phyloP scores from a whole-genome alignment of 2,797 vertebrate genomes.

The Craterocephalus amniculus region DNA sequence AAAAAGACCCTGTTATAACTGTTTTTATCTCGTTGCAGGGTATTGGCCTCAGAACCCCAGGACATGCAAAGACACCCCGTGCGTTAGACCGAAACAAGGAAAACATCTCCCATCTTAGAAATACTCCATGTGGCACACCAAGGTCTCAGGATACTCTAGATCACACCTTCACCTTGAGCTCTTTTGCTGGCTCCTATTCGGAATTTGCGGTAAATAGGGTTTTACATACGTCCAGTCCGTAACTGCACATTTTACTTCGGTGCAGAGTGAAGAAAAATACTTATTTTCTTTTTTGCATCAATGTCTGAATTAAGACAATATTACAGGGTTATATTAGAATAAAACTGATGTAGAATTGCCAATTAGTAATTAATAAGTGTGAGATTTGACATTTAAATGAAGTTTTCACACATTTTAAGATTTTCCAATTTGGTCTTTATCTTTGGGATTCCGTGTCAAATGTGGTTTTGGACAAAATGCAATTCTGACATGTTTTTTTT shows the following conservation, averaged over 20 bases:
- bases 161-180: conserved; percentile 88
- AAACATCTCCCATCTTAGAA: conserved; percentile 85
- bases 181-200: conserved; percentile 93
- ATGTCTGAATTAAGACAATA: neutral
- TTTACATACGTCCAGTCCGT: conserved; percentile 34
- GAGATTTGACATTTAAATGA: neutral
- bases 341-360: neutral
- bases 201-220: conserved; percentile 93
- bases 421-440: neutral
- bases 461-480: neutral
- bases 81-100: conserved; percentile 90
- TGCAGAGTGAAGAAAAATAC: neutral
- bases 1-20: conserved; percentile 15
- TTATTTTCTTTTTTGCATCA: neutral
- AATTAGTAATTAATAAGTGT: no score
- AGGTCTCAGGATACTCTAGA: conserved; percentile 84
- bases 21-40: conserved; percentile 59
- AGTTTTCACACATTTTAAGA: no score
- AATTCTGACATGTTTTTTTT: neutral
- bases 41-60: conserved; percentile 74
- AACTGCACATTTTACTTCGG: neutral
- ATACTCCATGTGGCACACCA: conserved; percentile 84
- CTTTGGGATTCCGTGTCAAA: neutral
- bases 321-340: neutral
- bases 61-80: conserved; percentile 75